These are phyloP conservation scores for Stegophylla sp. DNA, from an alignment of 2,888 invertebrate genomes.

Conservation along the genomic window DNA sequence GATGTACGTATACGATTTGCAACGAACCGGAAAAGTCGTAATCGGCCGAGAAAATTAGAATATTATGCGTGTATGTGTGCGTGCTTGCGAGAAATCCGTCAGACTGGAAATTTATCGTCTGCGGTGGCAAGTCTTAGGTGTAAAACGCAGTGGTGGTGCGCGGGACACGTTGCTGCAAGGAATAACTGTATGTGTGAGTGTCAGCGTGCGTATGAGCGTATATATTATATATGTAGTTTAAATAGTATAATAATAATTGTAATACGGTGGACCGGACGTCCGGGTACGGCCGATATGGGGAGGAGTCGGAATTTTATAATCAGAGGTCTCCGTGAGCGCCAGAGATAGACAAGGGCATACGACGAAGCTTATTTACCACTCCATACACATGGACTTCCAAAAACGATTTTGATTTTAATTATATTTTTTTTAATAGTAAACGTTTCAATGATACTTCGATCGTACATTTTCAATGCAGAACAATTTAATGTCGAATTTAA, in stretches of 20 bases:
- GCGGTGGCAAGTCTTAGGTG: constrained; percentile 6
- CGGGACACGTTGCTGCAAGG: neutral
- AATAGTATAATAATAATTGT: constrained; percentile 38
- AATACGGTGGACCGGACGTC: constrained; percentile 32
- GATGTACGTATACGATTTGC: constrained; percentile 12
- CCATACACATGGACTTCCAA: too few species aligned
- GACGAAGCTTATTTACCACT: too few species aligned
- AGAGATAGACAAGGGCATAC: too few species aligned
- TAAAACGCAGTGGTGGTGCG: neutral
- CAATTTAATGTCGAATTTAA: too few species aligned
- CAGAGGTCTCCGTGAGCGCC: neutral
- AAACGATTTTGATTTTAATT: too few species aligned
- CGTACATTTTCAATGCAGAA: too few species aligned
- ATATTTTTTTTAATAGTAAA: too few species aligned
- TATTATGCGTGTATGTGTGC: constrained; percentile 10
- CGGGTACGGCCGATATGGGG: too few species aligned
- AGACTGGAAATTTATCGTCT: constrained; percentile 54
- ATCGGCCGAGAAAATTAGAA: constrained; percentile 52
- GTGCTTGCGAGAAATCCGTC: constrained; percentile 14
- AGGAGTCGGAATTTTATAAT: too few species aligned
- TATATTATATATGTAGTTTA: neutral
- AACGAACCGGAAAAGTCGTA: constrained; percentile 57
- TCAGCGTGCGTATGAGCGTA: neutral
- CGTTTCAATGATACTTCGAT: too few species aligned
- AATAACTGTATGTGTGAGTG: neutral